Percentiles rank a stretch among this genome's conserved stretches.
These are phyloP conservation scores for Clostera curtula DNA, from an alignment of 2,888 invertebrate species.

Conservation along the genomic window DNA sequence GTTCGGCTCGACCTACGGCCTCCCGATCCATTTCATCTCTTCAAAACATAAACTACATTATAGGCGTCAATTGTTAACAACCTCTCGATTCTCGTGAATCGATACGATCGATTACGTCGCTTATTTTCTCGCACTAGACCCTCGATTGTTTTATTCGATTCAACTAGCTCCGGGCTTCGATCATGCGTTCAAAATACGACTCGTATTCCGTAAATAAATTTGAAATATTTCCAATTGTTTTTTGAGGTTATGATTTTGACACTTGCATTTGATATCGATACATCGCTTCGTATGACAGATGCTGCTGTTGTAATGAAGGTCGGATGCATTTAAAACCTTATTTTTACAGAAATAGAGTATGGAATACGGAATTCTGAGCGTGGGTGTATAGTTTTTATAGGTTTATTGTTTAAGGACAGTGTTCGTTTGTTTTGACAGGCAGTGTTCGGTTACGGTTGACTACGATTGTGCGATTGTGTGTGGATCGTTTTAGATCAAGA, in stretches of 20 bases:
- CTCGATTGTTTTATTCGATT: constrained; percentile 62
- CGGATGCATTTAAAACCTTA: constrained; percentile 26
- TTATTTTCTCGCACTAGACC: constrained; percentile 61
- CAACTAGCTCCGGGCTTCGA: constrained; percentile 34
- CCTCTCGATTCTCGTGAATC: constrained; percentile 67
- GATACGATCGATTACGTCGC: constrained; percentile 65
- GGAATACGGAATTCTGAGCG: constrained; percentile 25
- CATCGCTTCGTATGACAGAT: constrained; percentile 38
- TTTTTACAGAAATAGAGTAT: constrained; percentile 20
- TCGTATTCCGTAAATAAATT: constrained; percentile 22
- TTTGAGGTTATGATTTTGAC: constrained; percentile 50
- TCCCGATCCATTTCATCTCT: constrained; percentile 67
- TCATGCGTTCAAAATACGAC: constrained; percentile 34
- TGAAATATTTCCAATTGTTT: constrained; percentile 21
- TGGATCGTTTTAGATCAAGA: constrained; percentile 60
- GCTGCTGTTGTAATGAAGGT: constrained; percentile 18
- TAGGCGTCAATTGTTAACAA: constrained; percentile 72
- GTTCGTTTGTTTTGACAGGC: constrained; percentile 68
- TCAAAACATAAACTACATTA: constrained; percentile 61
- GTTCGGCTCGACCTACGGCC: constrained; percentile 57
- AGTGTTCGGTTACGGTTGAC: constrained; percentile 63
- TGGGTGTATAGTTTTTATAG: constrained; percentile 31
- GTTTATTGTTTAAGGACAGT: constrained; percentile 35
- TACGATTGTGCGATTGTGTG: constrained; percentile 62
- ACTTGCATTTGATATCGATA: constrained; percentile 42